These are phyloP conservation scores for Mirza zaza DNA, from an alignment of 2,113 vertebrate genomes.

Conservation along the genomic window DNA sequence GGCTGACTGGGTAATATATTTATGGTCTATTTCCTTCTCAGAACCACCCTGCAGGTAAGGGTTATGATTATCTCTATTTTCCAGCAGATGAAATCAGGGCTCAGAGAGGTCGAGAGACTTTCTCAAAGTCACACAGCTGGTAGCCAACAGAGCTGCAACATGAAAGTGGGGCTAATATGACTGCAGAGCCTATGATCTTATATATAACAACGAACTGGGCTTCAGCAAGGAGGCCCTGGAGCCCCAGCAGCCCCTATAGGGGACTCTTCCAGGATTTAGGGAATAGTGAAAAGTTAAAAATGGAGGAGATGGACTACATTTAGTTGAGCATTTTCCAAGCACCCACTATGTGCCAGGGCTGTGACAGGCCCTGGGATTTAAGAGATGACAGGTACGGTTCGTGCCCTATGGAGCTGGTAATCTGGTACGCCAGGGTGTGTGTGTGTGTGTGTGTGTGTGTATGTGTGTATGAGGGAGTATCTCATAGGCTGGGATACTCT, in stretches of 20 bases:
- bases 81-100: background rate
- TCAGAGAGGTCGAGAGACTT: constrained; percentile 17
- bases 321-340: background rate
- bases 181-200: background rate
- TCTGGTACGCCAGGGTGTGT: too few relatives aligned
- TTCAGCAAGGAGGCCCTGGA: background rate
- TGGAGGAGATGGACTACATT: background rate
- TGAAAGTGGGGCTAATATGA: background rate
- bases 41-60: background rate
- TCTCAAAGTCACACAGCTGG: background rate
- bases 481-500: background rate
- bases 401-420: background rate
- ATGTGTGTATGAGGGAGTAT: too few relatives aligned
- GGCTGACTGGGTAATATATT: background rate
- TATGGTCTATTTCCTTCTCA: background rate
- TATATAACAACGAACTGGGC: background rate
- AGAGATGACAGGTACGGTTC: background rate
- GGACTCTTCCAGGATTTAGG: background rate
- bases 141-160: background rate
- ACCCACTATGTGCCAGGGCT: background rate
- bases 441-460: background rate
- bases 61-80: constrained; percentile 4
- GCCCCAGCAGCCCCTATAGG: background rate
- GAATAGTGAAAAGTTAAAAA: background rate
- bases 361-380: background rate